These are phyloP conservation scores for Cheilosia impressa DNA, from an alignment of 2,888 invertebrate genomes.

Conservation along the genomic window DNA sequence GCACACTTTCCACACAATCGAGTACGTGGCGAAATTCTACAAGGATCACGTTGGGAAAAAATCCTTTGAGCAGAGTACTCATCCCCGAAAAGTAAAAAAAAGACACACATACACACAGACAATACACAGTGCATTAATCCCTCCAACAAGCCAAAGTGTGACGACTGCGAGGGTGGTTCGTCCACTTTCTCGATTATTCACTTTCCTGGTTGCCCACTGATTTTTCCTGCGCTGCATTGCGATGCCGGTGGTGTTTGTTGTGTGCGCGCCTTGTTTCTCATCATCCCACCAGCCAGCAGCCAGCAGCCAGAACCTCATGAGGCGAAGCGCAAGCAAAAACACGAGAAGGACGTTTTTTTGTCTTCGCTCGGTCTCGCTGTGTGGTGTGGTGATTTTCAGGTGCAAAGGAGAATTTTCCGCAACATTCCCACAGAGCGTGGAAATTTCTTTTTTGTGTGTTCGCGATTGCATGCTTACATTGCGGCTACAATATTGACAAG, in stretches of 20 bases:
- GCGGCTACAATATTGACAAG: constrained; percentile 75
- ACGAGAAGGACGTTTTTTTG: constrained; percentile 48
- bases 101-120: not conserved
- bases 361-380: constrained; percentile 45
- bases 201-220: constrained; percentile 73
- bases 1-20: constrained; percentile 76
- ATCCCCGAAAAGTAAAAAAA: constrained; percentile 10
- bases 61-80: constrained; percentile 63
- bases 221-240: constrained; percentile 63
- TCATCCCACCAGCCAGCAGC: not conserved
- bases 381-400: constrained; percentile 57
- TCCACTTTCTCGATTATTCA: constrained; percentile 75
- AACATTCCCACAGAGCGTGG: constrained; percentile 72
- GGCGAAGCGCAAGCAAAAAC: constrained; percentile 35
- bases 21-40: constrained; percentile 68
- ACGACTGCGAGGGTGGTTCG: constrained; percentile 50
- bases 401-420: constrained; percentile 73
- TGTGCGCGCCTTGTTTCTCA: constrained; percentile 32
- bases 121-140: constrained; percentile 67
- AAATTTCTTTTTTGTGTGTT: constrained; percentile 70
- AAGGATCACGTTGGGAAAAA: constrained; percentile 69
- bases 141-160: constrained; percentile 47
- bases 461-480: constrained; percentile 75
- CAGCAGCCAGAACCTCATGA: constrained; percentile 1
- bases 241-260: constrained; percentile 31